Base-by-base conservation (phyloP, 2,888 invertebrate genomes). In the Tinea pellionella region DNA sequence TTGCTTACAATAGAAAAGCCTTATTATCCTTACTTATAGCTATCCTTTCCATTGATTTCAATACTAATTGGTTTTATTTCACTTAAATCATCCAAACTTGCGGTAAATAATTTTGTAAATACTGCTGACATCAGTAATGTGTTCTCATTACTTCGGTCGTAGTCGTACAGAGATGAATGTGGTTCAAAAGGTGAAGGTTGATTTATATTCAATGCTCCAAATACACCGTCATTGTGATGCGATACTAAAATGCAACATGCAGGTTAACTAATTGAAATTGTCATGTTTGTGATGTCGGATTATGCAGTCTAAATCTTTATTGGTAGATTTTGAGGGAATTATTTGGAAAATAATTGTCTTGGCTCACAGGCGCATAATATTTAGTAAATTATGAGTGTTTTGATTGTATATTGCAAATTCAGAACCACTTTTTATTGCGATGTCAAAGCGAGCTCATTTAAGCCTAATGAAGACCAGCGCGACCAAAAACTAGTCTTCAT, bases 161-260 rank as follows among this genome's bases (percentile, higher is more conserved):
- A 87, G 65, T 86, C 85, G 61, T 86, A 87, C 32, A 84, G 64
- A 1, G 77, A 67, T 6, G 77, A 72, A 60, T 86, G 79, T 0
- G 80, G 78, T 55, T 87, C 85, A 57, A 79, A 63, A 0, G 78
- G 80, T 30, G 79, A 78, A 0, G 89, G 80, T 65, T 89, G 84
- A 55, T 90, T 87, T 7, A 92, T 83, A 1, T 91, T 76, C 9
- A 92, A 65, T 0, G 89, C 73, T 0, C 92, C 92, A 63, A 88
- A 89, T 0, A 91, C 71, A 0, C 91, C 91, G 63, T 91, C 90
- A 60, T 86, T 84, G 66, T 90, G 89, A 63, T 91, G 91, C 0
- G 87, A 66, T 8, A 90, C 91, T 90, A 74, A 29, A 77, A 75
- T 61, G 2, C 29, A 9, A 12, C n/a, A 30, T 4, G n/a, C 6